phyloP scores from a whole-genome alignment of 2,888 invertebrate genomes.

The Sericinus montela region DNA sequence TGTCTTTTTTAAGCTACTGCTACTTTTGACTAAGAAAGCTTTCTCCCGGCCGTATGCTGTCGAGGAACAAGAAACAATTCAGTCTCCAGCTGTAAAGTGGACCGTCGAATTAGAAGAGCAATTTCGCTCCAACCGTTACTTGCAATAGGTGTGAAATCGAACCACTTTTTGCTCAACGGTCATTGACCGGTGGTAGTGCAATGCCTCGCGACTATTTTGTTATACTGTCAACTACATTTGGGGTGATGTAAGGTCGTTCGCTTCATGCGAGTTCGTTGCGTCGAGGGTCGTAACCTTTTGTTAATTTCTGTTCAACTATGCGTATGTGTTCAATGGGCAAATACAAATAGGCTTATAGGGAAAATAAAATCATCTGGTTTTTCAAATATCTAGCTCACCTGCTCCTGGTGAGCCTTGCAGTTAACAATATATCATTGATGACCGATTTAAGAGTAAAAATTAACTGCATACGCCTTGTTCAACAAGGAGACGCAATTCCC shows the following conservation, averaged over 20 bases:
- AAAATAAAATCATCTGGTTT: too few relatives aligned
- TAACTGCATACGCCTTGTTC: too few relatives aligned
- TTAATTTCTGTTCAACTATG: neutral
- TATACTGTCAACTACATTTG: constrained; percentile 2
- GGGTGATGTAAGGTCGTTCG: constrained; percentile 2
- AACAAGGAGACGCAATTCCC: too few relatives aligned
- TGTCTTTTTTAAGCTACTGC: too few relatives aligned
- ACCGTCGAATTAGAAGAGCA: neutral
- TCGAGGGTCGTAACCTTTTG: neutral
- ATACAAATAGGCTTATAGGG: too few relatives aligned
- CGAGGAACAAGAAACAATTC: neutral
- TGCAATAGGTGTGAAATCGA: constrained; percentile 17
- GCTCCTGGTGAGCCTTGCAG: too few relatives aligned
- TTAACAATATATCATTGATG: too few relatives aligned
- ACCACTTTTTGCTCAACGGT: constrained; percentile 22
- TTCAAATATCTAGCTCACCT: too few relatives aligned
- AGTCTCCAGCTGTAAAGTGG: neutral
- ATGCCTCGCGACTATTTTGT: constrained; percentile 3
- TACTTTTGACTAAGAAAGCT: neutral
- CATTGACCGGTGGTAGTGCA: constrained; percentile 18
- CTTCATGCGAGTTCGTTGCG: neutral
- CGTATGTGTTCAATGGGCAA: too few relatives aligned
- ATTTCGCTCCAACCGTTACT: neutral
- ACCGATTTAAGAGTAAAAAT: too few relatives aligned
- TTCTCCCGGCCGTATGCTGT: neutral